These are phyloP conservation scores for Drosophila kuntzei DNA, from an alignment of 2,888 invertebrate genomes.

Conservation along the genomic window DNA sequence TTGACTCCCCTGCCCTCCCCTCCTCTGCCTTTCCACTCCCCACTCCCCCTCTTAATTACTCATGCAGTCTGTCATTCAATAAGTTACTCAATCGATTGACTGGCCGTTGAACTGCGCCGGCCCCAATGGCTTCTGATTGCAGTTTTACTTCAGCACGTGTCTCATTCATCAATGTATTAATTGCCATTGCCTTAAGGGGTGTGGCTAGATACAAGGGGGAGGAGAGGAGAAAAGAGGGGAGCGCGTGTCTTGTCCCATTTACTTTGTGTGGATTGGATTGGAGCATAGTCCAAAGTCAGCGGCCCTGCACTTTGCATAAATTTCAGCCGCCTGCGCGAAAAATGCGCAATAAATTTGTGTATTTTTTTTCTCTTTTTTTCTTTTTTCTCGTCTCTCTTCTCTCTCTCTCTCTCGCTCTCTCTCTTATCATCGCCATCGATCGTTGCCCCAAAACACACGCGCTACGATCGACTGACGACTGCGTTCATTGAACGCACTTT, in stretches of 20 bases:
- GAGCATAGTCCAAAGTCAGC: constrained; percentile 49
- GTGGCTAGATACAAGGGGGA: not conserved
- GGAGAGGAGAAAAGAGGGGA: not conserved
- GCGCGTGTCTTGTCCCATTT: constrained; percentile 42
- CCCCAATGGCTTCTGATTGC: constrained; percentile 58
- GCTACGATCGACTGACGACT: constrained; percentile 27
- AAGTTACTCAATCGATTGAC: constrained; percentile 59
- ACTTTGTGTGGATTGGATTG: constrained; percentile 3
- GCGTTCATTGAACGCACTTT: constrained; percentile 81
- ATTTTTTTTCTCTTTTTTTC: not conserved
- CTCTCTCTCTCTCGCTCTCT: constrained; percentile 5
- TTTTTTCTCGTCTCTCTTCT: not conserved
- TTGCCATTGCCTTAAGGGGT: not conserved
- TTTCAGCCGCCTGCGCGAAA: not conserved
- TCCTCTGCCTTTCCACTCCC: not conserved
- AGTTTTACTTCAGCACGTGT: constrained; percentile 57
- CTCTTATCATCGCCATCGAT: constrained; percentile 47
- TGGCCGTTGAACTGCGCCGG: constrained; percentile 73
- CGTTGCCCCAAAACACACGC: constrained; percentile 49
- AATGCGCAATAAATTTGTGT: constrained; percentile 11
- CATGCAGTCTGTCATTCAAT: constrained; percentile 23
- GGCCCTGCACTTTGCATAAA: constrained; percentile 46
- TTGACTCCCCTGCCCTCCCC: too few relatives aligned
- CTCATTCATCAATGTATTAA: constrained; percentile 40
- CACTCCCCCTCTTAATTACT: not conserved